Evolutionary conservation across 1,140 invertebrate genomes (phyloP), one percentile per base, ranked within the genome.

Genomic region (Drosophila lacertosa): DNA sequence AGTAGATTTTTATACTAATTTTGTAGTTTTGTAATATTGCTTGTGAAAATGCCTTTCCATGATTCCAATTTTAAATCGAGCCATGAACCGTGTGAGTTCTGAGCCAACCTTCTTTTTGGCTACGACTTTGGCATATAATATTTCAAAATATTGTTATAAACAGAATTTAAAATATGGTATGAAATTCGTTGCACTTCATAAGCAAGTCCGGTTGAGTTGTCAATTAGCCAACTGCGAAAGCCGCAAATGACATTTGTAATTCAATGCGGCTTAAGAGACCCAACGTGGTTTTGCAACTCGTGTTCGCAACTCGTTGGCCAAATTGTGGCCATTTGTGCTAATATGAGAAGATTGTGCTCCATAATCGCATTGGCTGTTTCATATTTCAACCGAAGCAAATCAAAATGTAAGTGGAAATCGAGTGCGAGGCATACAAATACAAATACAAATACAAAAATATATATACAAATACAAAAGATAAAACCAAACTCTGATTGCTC

Each of bases 251-350:
- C 18, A 64, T 82, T 82, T 66, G 78, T 78, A 83, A 83, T 66
- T 59, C 64, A 54, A 79, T 50, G 48, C 76, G 6, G 11, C 40
- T n/a, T 33, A 32, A 42, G 15, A 9, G 39, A 10, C 22, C 22
- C 22, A 18, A 26, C 22, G 11, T 44, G 11, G 42, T 11, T 18
- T 18, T 10, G 15, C 22, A 0, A 26, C 18, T 33, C 29, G 59
- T 37, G 76, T 35, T 22, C 44, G 32, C 24, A 33, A 40, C 44
- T 37, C 16, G 33, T 50, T 33, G 47, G n/a, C n/a, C 72, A 79
- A 81, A 69, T 81, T 86, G 77, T 86, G 62, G 82, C 65, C 81
- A 86, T 86, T 86, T 86, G 81, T 77, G 82, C 55, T 81, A 88
- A 86, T 74, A 74, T 47, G 45, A 69, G 37, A 48, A 4, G 66